Conservation (phyloP, 2,113 vertebrate species). For the Isichthys henryi region DNA sequence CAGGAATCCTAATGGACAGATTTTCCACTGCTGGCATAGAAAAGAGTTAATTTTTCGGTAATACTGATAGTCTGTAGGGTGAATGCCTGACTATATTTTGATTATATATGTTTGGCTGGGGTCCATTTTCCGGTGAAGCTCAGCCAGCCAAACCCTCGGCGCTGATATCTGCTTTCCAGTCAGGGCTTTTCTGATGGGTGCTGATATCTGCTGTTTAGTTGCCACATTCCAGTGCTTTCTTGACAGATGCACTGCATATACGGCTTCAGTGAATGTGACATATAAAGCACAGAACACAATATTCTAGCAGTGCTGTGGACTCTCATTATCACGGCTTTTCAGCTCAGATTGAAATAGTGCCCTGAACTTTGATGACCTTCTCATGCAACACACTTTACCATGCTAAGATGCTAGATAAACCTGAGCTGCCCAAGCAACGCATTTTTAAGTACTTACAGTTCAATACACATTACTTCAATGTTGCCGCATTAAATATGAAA, state of each 20-base stretch:
- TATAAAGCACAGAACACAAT: background rate
- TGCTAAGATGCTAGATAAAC: background rate
- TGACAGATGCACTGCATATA: slow-evolving; percentile 2
- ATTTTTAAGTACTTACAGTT: background rate
- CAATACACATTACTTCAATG: background rate
- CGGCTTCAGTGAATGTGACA: background rate
- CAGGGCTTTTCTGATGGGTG: background rate
- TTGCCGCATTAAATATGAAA: background rate
- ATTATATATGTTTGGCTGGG: background rate
- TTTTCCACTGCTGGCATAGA: background rate
- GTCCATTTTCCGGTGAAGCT: background rate
- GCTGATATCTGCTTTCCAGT: background rate
- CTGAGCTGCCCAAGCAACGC: background rate
- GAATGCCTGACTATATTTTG: background rate
- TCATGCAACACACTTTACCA: background rate
- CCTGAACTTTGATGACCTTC: background rate
- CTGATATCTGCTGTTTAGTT: slow-evolving; percentile 1
- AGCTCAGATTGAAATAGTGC: background rate
- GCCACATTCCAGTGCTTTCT: background rate
- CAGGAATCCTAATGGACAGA: background rate
- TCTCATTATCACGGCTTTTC: background rate
- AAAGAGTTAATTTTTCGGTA: background rate
- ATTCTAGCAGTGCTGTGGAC: background rate
- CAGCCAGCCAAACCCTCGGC: background rate
- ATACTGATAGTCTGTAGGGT: background rate